Percentiles rank a stretch among this genome's conserved stretches.
Conservation (phyloP, 2,797 vertebrate species). For the Coccyzus lansbergi region DNA sequence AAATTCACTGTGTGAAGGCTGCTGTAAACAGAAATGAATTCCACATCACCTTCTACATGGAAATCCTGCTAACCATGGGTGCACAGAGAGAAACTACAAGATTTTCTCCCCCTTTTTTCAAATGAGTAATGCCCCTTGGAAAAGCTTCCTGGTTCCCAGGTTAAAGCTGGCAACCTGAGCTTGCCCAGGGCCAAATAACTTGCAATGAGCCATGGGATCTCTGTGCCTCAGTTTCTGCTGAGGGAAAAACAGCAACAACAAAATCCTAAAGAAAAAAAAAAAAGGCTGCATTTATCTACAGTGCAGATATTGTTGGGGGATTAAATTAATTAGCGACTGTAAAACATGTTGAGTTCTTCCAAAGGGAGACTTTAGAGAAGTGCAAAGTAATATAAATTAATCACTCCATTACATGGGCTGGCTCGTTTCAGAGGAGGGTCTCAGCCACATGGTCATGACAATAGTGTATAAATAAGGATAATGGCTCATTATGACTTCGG, state of each 20-base stretch:
- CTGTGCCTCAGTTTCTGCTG: neutral
- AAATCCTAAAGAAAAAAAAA: neutral
- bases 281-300: neutral
- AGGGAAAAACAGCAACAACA: neutral
- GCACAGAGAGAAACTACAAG: neutral
- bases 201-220: neutral
- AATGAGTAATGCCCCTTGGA: neutral
- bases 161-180: neutral
- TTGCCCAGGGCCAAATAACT: neutral
- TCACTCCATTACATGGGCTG: slow-evolving; percentile 14
- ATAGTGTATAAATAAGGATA: slow-evolving; percentile 35
- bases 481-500: neutral
- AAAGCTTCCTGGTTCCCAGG: neutral
- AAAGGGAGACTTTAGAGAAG: slow-evolving; percentile 52
- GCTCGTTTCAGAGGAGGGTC: slow-evolving; percentile 31
- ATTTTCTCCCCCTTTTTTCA: neutral
- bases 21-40: neutral
- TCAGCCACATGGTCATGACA: neutral
- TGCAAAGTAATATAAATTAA: slow-evolving; percentile 59
- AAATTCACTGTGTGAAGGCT: neutral
- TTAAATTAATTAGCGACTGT: slow-evolving; percentile 29
- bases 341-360: slow-evolving; percentile 42
- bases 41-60: neutral
- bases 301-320: neutral
- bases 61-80: neutral